Evolutionary conservation across 2,888 invertebrate species (phyloP).

Genomic region (Dasysyrphus tricinctus): DNA sequence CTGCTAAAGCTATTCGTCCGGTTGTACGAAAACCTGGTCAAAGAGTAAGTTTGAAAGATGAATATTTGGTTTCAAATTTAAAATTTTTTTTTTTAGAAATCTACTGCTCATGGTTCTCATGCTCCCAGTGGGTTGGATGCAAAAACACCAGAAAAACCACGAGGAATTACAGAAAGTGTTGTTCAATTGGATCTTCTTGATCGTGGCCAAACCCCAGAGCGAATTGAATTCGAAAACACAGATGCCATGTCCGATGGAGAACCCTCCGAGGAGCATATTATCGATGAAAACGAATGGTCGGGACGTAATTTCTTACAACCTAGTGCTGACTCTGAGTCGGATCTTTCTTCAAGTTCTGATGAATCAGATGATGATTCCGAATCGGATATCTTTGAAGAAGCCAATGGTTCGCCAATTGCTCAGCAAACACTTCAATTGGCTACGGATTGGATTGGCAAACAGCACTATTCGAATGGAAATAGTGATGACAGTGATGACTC

Average conservation of each 20-base stretch:
- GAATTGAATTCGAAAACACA: conserved; percentile 91
- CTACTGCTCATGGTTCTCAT: conserved; percentile 67
- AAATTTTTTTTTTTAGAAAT: conserved; percentile 74
- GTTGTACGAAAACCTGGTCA: conserved; percentile 78
- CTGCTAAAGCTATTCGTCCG: conserved; percentile 84
- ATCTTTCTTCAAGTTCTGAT: conserved; percentile 83
- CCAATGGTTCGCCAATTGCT: conserved; percentile 85
- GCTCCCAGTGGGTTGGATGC: conserved; percentile 77
- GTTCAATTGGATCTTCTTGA: conserved; percentile 81
- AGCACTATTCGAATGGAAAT: conserved; percentile 84
- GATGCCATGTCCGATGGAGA: conserved; percentile 87
- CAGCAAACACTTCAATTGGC: conserved; percentile 88
- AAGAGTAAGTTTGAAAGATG: conserved; percentile 74
- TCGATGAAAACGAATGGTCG: conserved; percentile 98
- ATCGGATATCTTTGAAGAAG: conserved; percentile 88
- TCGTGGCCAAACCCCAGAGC: conserved; percentile 88
- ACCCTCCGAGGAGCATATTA: conserved; percentile 88
- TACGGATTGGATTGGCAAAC: conserved; percentile 87
- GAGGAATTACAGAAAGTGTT: conserved; percentile 82
- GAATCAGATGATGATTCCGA: conserved; percentile 87
- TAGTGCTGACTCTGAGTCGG: conserved; percentile 89
- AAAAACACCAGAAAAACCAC: conserved; percentile 83
- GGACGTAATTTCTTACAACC: conserved; percentile 95
- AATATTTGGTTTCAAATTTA: not conserved
- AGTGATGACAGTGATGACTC: conserved; percentile 82